Evolutionary conservation across 1,140 invertebrate species (phyloP).

Genomic region (Nylanderia fulva): DNA sequence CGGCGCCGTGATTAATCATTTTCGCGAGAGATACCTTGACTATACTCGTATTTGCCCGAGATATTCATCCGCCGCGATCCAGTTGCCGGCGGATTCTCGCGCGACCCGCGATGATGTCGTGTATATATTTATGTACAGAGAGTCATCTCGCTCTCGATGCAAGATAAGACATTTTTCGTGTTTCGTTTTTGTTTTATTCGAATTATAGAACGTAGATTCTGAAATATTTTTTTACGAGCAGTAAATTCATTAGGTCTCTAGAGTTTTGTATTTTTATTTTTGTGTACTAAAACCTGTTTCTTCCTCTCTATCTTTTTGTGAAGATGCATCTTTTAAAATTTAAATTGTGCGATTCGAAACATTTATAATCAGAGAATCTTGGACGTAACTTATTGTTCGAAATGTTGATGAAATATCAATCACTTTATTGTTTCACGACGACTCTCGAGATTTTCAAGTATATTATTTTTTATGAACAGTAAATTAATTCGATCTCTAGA

Average conservation of each 20-base stretch:
- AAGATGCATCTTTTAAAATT: too few species aligned
- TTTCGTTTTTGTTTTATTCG: neutral
- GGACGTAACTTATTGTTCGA: neutral
- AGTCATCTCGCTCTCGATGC: neutral
- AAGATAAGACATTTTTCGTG: neutral
- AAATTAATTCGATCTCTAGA: too few species aligned
- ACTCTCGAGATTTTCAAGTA: too few species aligned
- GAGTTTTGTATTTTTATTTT: neutral
- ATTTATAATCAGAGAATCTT: neutral
- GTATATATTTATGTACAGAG: neutral
- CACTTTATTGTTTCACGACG: too few species aligned
- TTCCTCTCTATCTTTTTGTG: too few species aligned
- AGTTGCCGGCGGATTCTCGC: slow-evolving; percentile 21
- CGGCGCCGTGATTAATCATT: slow-evolving; percentile 72
- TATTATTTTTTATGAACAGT: too few species aligned
- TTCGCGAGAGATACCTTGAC: slow-evolving; percentile 42
- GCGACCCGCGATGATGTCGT: neutral
- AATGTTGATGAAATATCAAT: neutral
- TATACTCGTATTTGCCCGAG: slow-evolving; percentile 54
- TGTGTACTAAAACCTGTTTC: too few species aligned
- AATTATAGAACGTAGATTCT: neutral
- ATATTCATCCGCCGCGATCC: slow-evolving; percentile 1
- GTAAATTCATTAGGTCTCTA: neutral
- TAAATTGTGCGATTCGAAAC: neutral
- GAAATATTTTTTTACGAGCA: neutral